Conservation (phyloP, 2,888 invertebrate species). For the Sesia apiformis region DNA sequence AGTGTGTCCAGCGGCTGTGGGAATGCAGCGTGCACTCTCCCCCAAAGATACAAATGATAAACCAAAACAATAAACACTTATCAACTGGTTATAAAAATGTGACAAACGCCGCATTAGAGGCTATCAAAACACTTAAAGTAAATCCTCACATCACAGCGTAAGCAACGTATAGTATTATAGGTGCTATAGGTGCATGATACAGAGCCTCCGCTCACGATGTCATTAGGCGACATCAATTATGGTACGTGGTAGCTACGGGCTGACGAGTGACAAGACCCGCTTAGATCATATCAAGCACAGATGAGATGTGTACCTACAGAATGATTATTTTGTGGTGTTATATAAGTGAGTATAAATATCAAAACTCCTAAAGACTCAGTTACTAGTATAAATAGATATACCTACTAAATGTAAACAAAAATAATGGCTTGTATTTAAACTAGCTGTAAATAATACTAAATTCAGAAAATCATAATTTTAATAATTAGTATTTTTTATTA, state of each 20-base stretch:
- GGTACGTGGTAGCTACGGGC: conserved; percentile 24
- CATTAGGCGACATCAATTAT: conserved; percentile 6
- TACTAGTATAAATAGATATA: conserved; percentile 3
- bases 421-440: not conserved
- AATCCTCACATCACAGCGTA: conserved; percentile 2
- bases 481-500: no score
- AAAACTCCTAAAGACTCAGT: not conserved
- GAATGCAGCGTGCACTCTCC: no score
- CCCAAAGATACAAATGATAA: no score
- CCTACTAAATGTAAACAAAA: not conserved
- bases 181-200: not conserved
- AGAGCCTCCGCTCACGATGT: conserved; percentile 1
- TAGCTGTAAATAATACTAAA: conserved; percentile 10
- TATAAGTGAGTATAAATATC: not conserved
- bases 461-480: not conserved
- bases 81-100: not conserved
- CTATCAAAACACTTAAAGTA: conserved; percentile 16
- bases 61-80: no score
- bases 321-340: not conserved
- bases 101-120: conserved; percentile 3
- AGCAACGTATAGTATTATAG: not conserved
- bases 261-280: conserved; percentile 50
- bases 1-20: no score
- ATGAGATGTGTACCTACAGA: conserved; percentile 14
- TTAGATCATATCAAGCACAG: conserved; percentile 46